Evolutionary conservation across 2,888 invertebrate genomes (phyloP).

Genomic region (Allophyes oxyacanthae): DNA sequence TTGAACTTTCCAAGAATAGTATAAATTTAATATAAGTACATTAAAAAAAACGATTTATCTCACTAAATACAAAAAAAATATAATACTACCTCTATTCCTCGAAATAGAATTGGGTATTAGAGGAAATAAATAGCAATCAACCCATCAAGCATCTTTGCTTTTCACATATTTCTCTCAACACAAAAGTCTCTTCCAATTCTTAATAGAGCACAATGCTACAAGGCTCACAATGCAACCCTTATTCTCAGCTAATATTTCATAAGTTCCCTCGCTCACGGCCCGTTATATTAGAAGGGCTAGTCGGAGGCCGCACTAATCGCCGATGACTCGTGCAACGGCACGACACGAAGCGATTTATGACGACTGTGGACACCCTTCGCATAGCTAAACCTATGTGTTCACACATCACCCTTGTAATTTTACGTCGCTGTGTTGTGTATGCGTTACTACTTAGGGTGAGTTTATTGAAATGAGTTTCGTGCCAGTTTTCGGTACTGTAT

Average conservation of each 20-base stretch:
- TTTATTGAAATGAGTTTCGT: slow-evolving; percentile 21
- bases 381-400: slow-evolving; percentile 63
- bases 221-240: neutral
- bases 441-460: slow-evolving; percentile 15
- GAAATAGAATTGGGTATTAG: too few relatives aligned
- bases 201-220: slow-evolving; percentile 37
- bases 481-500: neutral
- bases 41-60: too few relatives aligned
- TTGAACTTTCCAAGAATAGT: too few relatives aligned
- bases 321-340: slow-evolving; percentile 67
- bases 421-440: slow-evolving; percentile 35
- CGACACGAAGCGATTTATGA: slow-evolving; percentile 71
- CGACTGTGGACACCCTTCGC: slow-evolving; percentile 66
- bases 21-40: too few relatives aligned
- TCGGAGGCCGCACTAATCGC: slow-evolving; percentile 65
- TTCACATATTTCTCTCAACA: neutral
- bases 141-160: neutral
- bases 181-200: slow-evolving; percentile 8
- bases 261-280: slow-evolving; percentile 31
- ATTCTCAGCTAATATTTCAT: slow-evolving; percentile 33
- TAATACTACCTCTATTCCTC: too few relatives aligned
- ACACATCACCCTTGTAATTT: slow-evolving; percentile 58
- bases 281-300: slow-evolving; percentile 56
- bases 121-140: too few relatives aligned
- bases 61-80: too few relatives aligned